Percentiles rank a stretch among this genome's conserved stretches.
phyloP scores from a whole-genome alignment of 1,140 invertebrate species.

The Zelostemma sp. region DNA sequence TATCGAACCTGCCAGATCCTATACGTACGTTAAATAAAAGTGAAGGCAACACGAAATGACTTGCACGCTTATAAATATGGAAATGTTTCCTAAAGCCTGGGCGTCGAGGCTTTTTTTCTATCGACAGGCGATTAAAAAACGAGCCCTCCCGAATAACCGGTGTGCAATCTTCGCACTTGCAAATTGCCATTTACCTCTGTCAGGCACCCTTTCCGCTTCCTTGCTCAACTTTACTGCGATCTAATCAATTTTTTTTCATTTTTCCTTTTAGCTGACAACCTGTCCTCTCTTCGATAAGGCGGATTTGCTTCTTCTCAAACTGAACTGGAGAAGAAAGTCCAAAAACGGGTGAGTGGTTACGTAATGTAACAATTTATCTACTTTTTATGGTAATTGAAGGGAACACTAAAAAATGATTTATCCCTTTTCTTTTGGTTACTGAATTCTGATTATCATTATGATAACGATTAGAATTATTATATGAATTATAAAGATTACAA shows the following conservation, averaged over 20 bases:
- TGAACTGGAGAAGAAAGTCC: constrained; percentile 26
- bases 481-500: no score
- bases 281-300: constrained; percentile 39
- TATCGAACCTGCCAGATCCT: constrained; percentile 25
- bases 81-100: constrained; percentile 22
- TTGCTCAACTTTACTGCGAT: constrained; percentile 37
- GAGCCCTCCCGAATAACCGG: not conserved
- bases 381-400: no score
- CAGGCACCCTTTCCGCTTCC: constrained; percentile 41
- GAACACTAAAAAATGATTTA: no score
- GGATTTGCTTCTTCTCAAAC: constrained; percentile 37
- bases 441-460: no score
- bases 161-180: constrained; percentile 9
- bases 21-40: constrained; percentile 42
- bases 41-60: constrained; percentile 43
- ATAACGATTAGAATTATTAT: no score
- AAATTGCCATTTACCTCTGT: constrained; percentile 38
- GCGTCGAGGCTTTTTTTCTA: constrained; percentile 22
- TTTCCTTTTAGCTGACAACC: constrained; percentile 26
- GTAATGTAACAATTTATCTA: constrained; percentile 1
- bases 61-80: constrained; percentile 47
- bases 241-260: constrained; percentile 23
- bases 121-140: constrained; percentile 36
- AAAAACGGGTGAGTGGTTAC: constrained; percentile 37
- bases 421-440: no score